These are phyloP conservation scores for Amphiura filiformis DNA, from an alignment of 35 echinoderm and acorn worm species.

Conservation along the genomic window DNA sequence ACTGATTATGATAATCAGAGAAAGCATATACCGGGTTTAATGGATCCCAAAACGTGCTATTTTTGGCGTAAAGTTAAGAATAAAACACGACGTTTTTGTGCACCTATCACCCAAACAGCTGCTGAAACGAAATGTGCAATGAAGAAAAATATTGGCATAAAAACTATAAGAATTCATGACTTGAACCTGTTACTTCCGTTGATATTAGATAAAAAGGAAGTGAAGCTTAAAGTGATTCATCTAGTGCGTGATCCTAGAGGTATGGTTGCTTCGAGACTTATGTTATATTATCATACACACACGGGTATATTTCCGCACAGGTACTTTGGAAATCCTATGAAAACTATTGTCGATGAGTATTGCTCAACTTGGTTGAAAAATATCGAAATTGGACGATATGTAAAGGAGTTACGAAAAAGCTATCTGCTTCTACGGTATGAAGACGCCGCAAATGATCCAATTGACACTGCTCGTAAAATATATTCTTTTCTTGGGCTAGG, in stretches of 20 bases:
- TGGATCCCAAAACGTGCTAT: neutral
- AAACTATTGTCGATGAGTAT: slow-evolving; percentile 14
- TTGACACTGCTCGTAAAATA: neutral
- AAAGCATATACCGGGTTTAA: neutral
- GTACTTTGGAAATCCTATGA: neutral
- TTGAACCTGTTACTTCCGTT: slow-evolving; percentile 55
- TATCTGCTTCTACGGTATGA: slow-evolving; percentile 62
- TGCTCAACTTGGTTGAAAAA: slow-evolving; percentile 45
- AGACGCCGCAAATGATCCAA: slow-evolving; percentile 41
- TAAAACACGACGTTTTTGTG: slow-evolving; percentile 3
- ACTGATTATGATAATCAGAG: neutral
- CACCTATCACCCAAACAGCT: neutral
- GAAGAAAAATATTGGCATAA: slow-evolving; percentile 30
- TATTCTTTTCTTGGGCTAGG: slow-evolving; percentile 38
- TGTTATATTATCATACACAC: neutral
- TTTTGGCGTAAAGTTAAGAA: neutral
- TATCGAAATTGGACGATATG: slow-evolving; percentile 45
- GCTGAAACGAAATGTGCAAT: slow-evolving; percentile 23
- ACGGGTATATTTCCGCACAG: neutral
- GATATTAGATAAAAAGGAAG: slow-evolving; percentile 33
- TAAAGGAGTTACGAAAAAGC: slow-evolving; percentile 15
- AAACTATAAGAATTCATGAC: slow-evolving; percentile 50
- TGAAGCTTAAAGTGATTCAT: slow-evolving; percentile 55
- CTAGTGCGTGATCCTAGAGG: slow-evolving; percentile 52
- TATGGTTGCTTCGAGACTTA: slow-evolving; percentile 49